phyloP scores from a whole-genome alignment of 2,797 vertebrate genomes.

The Crocodylus rhombifer region DNA sequence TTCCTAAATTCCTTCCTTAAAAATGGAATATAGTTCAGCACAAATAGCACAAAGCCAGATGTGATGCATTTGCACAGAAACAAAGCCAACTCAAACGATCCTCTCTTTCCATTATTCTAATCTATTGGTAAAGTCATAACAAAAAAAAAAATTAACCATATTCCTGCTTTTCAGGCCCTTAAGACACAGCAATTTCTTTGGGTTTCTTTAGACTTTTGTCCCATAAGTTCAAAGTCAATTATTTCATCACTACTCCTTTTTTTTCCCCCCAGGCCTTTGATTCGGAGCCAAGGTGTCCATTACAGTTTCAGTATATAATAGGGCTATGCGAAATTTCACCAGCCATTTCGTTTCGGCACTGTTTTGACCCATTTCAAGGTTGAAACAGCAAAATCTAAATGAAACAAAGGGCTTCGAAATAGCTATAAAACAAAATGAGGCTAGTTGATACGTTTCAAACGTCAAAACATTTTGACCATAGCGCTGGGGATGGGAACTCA shows the following conservation, averaged over 20 bases:
- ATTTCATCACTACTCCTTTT: constrained; percentile 24
- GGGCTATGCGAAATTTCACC: too few relatives aligned
- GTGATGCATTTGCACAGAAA: constrained; percentile 46
- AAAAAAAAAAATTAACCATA: constrained; percentile 30
- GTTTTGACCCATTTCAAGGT: too few relatives aligned
- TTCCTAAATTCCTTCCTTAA: constrained; percentile 57
- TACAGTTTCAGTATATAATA: background rate
- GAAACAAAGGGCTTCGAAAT: too few relatives aligned
- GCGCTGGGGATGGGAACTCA: too few relatives aligned
- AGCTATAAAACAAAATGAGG: too few relatives aligned
- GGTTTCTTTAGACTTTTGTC: background rate
- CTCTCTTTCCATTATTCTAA: background rate
- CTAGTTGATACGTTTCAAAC: too few relatives aligned
- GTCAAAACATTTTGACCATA: too few relatives aligned
- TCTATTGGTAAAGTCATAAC: background rate
- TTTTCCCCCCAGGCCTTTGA: background rate
- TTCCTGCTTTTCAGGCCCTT: constrained; percentile 30
- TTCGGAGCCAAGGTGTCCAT: background rate
- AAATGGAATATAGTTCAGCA: background rate
- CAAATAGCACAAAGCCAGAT: constrained; percentile 23
- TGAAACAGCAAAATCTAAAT: too few relatives aligned
- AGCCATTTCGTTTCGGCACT: too few relatives aligned
- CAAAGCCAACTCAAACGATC: background rate
- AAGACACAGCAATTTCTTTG: background rate
- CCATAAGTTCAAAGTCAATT: background rate